phyloP scores from a whole-genome alignment of 2,113 vertebrate species.

The Neofelis nebulosa region DNA sequence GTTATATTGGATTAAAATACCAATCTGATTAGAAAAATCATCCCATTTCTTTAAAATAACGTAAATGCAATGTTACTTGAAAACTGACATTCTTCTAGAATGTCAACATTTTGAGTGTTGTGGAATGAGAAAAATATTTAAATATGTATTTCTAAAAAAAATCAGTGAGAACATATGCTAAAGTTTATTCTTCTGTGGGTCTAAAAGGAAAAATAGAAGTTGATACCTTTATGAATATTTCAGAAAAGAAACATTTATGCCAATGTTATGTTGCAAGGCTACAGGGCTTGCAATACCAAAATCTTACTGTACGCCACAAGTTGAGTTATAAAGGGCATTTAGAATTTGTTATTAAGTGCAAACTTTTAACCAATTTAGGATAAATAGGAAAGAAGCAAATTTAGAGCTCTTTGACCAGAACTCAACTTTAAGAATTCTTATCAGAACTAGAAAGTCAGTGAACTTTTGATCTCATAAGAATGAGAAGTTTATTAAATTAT shows the following conservation, averaged over 20 bases:
- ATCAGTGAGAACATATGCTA: background rate
- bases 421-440: background rate
- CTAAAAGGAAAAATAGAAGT: constrained; percentile 13
- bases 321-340: background rate
- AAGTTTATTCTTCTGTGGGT: background rate
- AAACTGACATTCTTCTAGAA: background rate
- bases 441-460: background rate
- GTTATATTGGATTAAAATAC: background rate
- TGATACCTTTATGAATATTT: constrained; percentile 24
- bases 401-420: background rate
- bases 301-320: background rate
- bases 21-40: background rate
- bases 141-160: background rate
- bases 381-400: background rate
- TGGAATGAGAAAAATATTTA: constrained; percentile 12
- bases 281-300: background rate
- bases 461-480: background rate
- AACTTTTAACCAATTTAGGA: background rate
- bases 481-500: background rate
- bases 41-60: background rate
- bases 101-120: background rate
- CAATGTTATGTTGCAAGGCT: background rate
- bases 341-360: background rate
- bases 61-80: background rate
- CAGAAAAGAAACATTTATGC: constrained; percentile 10